Evolutionary conservation across 2,113 vertebrate genomes (phyloP), one percentile per base, ranked within the genome.

Genomic region (Lepidothrix coronata): DNA sequence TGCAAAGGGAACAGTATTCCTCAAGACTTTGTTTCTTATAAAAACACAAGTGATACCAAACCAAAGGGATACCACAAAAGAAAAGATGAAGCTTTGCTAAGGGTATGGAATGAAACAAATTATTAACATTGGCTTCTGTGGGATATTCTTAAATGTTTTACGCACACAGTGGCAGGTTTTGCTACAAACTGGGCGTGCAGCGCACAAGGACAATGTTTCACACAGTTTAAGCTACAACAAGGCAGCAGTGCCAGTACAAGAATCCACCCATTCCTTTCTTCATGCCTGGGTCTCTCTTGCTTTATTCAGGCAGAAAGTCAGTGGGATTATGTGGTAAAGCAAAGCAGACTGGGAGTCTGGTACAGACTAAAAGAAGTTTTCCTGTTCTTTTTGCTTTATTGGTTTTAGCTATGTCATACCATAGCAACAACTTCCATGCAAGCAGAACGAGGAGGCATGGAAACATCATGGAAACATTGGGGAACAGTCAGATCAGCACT

Each of bases 381-480:
- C 31, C 43, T 27, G 48, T 19, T 67, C 27, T 63, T 82, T 88
- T 59, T 66, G 46, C 46, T 85, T 52, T 55, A 20, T 20, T 27
- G 35, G 20, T 19, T 76, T 85, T 41, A 88, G 23, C 22, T 35
- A 5, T 25, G 12, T 14, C 1, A 3, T 11, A 39, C 21, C 41
- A 22, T 3, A 81, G 6, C 44, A 66, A 57, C 48, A 89, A 30
- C 13, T 24, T 73, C 52, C 1, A 0, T 4, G 28, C 23, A 52
- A n/a, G 74, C 37, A 67, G 61, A 65, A 52, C 0, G 1, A 90
- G 25, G 33, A 85, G 39, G 30, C 76, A 63, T 8, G 14, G 44
- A 68, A 88, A 62, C 31, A n/a, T 0, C 2, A 63, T 11, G 16
- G 44, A 68, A 88, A 62, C n/a, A n/a, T 0, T 1, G 3, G 10